phyloP scores from a whole-genome alignment of 2,888 invertebrate genomes.

The Nephrocerus scutellatus region DNA sequence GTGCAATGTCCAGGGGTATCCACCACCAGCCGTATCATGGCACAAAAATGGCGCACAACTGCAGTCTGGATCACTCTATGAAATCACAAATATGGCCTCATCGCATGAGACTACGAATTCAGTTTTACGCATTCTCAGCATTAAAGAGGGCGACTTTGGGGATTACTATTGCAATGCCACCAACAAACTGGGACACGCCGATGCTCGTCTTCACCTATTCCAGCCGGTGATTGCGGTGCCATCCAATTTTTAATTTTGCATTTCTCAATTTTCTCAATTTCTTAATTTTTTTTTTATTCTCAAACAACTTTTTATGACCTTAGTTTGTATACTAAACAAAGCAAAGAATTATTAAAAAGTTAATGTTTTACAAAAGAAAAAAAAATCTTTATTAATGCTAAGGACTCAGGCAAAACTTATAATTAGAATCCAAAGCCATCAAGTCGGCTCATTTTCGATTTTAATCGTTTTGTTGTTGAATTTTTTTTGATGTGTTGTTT shows the following conservation, averaged over 20 bases:
- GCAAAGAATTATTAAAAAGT: too few relatives aligned
- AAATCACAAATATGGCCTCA: conserved; percentile 42
- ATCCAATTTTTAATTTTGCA: conserved; percentile 17
- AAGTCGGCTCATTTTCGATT: too few relatives aligned
- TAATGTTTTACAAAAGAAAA: too few relatives aligned
- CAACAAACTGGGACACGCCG: conserved; percentile 44
- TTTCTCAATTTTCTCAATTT: too few relatives aligned
- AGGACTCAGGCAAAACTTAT: too few relatives aligned
- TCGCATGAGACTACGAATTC: conserved; percentile 43
- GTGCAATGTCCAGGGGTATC: conserved; percentile 44
- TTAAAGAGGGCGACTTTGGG: conserved; percentile 39
- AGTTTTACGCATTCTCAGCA: conserved; percentile 38
- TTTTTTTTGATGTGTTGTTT: too few relatives aligned
- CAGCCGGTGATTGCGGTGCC: conserved; percentile 41
- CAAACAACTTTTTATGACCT: too few relatives aligned
- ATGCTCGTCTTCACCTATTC: conserved; percentile 42
- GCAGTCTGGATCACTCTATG: conserved; percentile 34
- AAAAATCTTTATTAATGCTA: too few relatives aligned
- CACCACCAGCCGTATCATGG: conserved; percentile 45
- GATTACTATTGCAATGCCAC: conserved; percentile 46
- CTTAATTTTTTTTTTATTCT: too few relatives aligned
- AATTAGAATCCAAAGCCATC: too few relatives aligned
- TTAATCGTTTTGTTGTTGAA: too few relatives aligned
- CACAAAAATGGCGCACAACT: conserved; percentile 34
- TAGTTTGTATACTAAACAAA: too few relatives aligned